Conservation (phyloP, 2,888 invertebrate genomes). For the Ypsolopha scabrella region DNA sequence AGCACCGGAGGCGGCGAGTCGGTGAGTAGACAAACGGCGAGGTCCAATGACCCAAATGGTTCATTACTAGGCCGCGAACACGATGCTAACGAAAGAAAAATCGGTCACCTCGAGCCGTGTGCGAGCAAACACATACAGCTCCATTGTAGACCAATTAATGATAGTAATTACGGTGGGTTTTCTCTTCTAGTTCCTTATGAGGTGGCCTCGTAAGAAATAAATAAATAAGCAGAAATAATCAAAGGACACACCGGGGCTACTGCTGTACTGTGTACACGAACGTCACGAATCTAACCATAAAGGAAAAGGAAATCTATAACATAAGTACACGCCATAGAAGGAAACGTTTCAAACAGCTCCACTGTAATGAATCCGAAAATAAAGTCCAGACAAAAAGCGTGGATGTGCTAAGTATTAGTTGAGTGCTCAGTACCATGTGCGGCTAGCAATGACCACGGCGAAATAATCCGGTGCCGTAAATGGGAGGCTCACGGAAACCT, state of each 20-base stretch:
- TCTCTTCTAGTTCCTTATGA: too few species aligned
- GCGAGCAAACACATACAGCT: slow-evolving; percentile 6
- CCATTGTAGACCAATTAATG: background rate
- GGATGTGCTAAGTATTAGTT: slow-evolving; percentile 16
- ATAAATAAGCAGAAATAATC: too few species aligned
- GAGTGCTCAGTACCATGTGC: slow-evolving; percentile 20
- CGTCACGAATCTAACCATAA: slow-evolving; percentile 14
- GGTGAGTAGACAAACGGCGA: slow-evolving; percentile 51
- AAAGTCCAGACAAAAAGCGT: slow-evolving; percentile 17
- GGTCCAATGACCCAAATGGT: slow-evolving; percentile 68
- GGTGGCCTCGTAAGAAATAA: too few species aligned
- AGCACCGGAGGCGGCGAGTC: slow-evolving; percentile 36
- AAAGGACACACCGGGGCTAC: too few species aligned
- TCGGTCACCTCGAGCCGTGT: slow-evolving; percentile 38
- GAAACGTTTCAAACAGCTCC: background rate
- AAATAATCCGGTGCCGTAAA: slow-evolving; percentile 60
- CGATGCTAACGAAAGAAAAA: slow-evolving; percentile 55
- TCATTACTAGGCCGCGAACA: slow-evolving; percentile 53
- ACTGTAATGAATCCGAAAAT: background rate
- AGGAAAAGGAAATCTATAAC: slow-evolving; percentile 14
- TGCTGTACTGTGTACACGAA: slow-evolving; percentile 7
- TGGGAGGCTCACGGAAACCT: slow-evolving; percentile 51
- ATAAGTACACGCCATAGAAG: background rate
- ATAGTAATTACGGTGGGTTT: too few species aligned
- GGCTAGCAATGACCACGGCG: slow-evolving; percentile 37